A percentile compares a stretch with the other conserved stretches of the same genome.
phyloP scores from a whole-genome alignment of 2,797 vertebrate genomes.

The Diplodus sargus region DNA sequence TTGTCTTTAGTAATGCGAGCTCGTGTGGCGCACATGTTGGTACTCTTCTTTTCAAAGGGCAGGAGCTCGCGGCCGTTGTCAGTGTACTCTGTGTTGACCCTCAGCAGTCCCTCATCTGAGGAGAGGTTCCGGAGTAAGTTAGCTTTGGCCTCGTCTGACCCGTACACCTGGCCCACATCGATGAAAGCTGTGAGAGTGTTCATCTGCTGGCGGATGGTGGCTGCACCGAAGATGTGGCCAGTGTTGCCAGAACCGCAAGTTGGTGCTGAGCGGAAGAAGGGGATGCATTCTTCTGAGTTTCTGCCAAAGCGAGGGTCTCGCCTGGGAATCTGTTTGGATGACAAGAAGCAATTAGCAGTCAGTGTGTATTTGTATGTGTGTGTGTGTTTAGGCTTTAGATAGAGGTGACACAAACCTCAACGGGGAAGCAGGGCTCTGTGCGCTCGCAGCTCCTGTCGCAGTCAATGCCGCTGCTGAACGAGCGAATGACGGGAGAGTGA shows the following conservation, averaged over 20 bases:
- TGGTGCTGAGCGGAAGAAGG: conserved; percentile 86
- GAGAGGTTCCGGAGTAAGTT: conserved; percentile 79
- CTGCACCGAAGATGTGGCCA: conserved; percentile 59
- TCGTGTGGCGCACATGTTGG: conserved; percentile 86
- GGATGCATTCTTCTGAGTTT: conserved; percentile 80
- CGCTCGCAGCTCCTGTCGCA: conserved; percentile 80
- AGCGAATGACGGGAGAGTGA: conserved; percentile 75
- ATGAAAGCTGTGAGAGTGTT: conserved; percentile 88
- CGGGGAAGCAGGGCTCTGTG: conserved; percentile 87
- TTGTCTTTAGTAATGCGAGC: conserved; percentile 44
- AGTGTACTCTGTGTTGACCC: conserved; percentile 79
- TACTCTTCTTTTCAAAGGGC: conserved; percentile 77
- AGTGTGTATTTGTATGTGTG: not conserved
- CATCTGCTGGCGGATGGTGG: conserved; percentile 86
- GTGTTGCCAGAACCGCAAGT: conserved; percentile 78
- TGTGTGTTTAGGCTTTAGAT: not conserved
- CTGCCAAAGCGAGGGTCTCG: conserved; percentile 72
- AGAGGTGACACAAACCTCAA: conserved; percentile 71
- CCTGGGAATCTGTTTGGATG: conserved; percentile 80
- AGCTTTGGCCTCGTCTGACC: conserved; percentile 80
- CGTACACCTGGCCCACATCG: conserved; percentile 87
- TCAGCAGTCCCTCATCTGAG: conserved; percentile 84
- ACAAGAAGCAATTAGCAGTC: not conserved
- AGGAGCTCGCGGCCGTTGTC: conserved; percentile 83
- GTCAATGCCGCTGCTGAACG: conserved; percentile 74